Conservation (phyloP, 2,113 vertebrate species). For the Polyodon spathula region DNA sequence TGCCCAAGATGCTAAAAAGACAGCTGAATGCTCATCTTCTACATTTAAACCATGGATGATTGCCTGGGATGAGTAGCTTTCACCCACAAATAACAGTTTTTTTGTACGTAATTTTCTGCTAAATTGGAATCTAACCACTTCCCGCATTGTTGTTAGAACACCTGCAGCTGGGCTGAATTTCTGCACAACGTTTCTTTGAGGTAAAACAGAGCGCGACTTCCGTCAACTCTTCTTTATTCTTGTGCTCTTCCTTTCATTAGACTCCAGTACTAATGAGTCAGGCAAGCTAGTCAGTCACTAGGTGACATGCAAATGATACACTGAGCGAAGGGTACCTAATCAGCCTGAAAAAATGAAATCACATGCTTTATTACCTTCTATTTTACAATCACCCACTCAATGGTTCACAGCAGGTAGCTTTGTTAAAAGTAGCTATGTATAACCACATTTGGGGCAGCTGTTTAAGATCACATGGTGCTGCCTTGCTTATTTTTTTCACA, state of each 20-base stretch:
- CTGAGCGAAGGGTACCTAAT: conserved; percentile 73
- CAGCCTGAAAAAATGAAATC: conserved; percentile 90
- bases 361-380: conserved; percentile 72
- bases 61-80: conserved; percentile 76
- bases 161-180: conserved; percentile 79
- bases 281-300: conserved; percentile 90
- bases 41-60: conserved; percentile 66
- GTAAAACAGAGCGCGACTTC: conserved; percentile 77
- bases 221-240: conserved; percentile 78
- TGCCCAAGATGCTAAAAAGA: conserved; percentile 74
- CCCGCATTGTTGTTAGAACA: conserved; percentile 75
- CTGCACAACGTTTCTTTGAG: conserved; percentile 73
- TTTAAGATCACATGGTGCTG: conserved; percentile 41
- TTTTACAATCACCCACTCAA: conserved; percentile 64
- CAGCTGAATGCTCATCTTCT: conserved; percentile 71
- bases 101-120: conserved; percentile 81
- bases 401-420: conserved; percentile 76
- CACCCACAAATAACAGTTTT: conserved; percentile 83
- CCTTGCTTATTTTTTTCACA: not conserved
- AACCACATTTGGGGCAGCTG: conserved; percentile 71
- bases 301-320: conserved; percentile 97
- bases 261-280: conserved; percentile 65
- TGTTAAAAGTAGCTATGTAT: conserved; percentile 81
- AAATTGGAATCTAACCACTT: conserved; percentile 82
- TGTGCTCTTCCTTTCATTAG: conserved; percentile 84